phyloP scores from a whole-genome alignment of 2,888 invertebrate genomes.

The Melikaiella ostensackeni region DNA sequence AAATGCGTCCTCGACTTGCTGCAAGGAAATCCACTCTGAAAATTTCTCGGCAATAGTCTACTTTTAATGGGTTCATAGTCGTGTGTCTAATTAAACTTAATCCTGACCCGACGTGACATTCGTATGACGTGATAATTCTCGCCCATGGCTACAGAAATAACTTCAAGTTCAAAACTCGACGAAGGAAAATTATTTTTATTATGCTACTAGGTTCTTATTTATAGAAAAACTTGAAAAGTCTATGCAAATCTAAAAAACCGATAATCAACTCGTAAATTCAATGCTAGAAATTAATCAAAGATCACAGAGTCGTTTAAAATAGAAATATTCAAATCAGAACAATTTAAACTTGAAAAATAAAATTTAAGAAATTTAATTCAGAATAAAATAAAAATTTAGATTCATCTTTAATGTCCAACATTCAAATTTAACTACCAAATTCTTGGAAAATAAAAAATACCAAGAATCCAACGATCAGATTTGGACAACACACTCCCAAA shows the following conservation, averaged over 20 bases:
- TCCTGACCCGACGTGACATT: neutral
- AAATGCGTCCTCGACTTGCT: conserved; percentile 17
- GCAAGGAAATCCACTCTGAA: conserved; percentile 28
- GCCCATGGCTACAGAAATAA: conserved; percentile 3
- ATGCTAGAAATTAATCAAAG: no score
- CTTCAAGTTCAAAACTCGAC: conserved; percentile 3
- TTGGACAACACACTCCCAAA: no score
- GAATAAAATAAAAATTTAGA: no score
- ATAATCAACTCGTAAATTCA: neutral
- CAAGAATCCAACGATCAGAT: no score
- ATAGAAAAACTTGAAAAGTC: neutral
- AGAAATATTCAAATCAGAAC: no score
- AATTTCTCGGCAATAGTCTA: neutral
- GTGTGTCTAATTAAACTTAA: conserved; percentile 15
- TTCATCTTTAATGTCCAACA: no score
- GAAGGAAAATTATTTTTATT: no score
- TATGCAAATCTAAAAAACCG: neutral
- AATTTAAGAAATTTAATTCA: no score
- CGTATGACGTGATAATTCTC: neutral
- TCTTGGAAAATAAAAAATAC: no score
- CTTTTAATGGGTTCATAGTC: neutral
- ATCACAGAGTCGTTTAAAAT: no score
- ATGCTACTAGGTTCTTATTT: neutral
- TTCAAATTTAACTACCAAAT: no score
- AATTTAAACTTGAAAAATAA: no score